Evolutionary conservation across 2,888 invertebrate species (phyloP).

Genomic region (Pristionchus fissidentatus): DNA sequence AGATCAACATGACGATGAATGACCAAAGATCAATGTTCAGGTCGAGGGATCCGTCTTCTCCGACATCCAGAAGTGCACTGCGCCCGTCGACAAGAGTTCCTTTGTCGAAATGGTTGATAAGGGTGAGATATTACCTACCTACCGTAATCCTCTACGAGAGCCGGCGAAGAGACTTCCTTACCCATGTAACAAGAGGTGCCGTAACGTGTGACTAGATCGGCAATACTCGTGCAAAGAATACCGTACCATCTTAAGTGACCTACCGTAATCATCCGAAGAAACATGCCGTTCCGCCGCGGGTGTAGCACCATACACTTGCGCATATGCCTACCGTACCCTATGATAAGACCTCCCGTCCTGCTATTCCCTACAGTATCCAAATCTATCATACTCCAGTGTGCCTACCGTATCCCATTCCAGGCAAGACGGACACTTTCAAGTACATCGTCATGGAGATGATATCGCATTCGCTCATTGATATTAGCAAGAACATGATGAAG

Average conservation of each 20-base stretch:
- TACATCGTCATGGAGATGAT: constrained; percentile 42
- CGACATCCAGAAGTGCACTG: constrained; percentile 4
- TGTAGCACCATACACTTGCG: too few relatives aligned
- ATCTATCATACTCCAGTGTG: neutral
- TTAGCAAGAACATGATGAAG: constrained; percentile 25
- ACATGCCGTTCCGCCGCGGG: too few relatives aligned
- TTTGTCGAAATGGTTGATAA: constrained; percentile 11
- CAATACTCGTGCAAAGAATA: too few relatives aligned
- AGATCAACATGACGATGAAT: neutral
- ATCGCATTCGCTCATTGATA: constrained; percentile 1
- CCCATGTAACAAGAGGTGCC: too few relatives aligned
- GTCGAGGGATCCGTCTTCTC: constrained; percentile 23
- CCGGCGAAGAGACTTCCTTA: too few relatives aligned
- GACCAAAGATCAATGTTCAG: neutral
- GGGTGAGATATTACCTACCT: neutral
- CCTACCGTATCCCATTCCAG: neutral
- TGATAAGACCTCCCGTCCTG: neutral
- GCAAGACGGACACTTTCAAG: constrained; percentile 31
- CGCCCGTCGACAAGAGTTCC: constrained; percentile 13
- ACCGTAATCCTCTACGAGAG: too few relatives aligned
- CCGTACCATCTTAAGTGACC: too few relatives aligned
- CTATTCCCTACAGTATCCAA: neutral
- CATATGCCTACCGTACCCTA: neutral
- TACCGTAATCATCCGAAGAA: too few relatives aligned
- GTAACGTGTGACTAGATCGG: too few relatives aligned